Percentiles rank a stretch among this genome's conserved stretches.
These are phyloP conservation scores for Hycleus cichorii DNA, from an alignment of 1,140 invertebrate species.

Conservation along the genomic window DNA sequence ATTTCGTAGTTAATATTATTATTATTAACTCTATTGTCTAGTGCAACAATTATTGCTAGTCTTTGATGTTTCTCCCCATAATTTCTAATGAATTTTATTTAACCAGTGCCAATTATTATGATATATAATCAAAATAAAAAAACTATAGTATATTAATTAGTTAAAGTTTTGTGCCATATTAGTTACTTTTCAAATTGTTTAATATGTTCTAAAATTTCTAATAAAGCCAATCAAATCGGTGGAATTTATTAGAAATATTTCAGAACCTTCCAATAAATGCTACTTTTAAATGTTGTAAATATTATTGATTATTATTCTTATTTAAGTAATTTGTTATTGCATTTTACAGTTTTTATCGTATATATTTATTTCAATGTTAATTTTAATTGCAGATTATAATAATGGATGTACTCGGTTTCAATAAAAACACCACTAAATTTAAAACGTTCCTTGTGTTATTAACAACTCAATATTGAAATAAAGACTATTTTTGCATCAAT, in stretches of 20 bases:
- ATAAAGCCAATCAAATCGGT: too few species aligned
- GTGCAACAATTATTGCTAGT: too few species aligned
- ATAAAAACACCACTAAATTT: too few species aligned
- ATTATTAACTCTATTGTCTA: too few species aligned
- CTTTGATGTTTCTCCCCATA: too few species aligned
- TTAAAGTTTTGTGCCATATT: constrained; percentile 18
- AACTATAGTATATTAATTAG: neutral
- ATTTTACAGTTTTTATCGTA: constrained; percentile 25
- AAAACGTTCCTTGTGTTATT: too few species aligned
- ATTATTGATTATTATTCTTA: neutral
- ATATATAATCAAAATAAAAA: neutral
- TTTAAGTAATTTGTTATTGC: constrained; percentile 20
- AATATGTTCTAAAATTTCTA: neutral
- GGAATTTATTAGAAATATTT: too few species aligned
- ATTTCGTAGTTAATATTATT: constrained; percentile 8
- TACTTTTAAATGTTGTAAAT: neutral
- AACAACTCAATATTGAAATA: too few species aligned
- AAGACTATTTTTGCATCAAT: too few species aligned
- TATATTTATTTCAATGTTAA: constrained; percentile 23
- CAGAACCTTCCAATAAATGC: too few species aligned
- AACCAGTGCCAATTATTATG: constrained; percentile 9
- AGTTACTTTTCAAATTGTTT: neutral
- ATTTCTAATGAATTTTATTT: too few species aligned
- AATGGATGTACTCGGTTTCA: constrained; percentile 5
- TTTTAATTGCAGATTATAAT: constrained; percentile 13